Evolutionary conservation across 2,113 vertebrate species (phyloP), one percentile per base, ranked within the genome.

Genomic region (Alosa alosa): DNA sequence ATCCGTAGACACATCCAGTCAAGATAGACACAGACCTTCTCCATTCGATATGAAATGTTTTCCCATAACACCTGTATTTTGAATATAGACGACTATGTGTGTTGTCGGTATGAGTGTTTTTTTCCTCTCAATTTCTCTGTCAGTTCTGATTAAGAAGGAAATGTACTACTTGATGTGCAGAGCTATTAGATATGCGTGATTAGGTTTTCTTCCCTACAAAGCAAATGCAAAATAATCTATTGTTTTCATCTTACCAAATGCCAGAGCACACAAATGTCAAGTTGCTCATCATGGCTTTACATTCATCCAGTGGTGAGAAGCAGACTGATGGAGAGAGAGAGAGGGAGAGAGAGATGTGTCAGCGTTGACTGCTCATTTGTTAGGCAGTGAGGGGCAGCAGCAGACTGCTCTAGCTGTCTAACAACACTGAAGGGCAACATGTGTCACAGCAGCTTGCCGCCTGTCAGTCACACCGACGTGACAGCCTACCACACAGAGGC

Each of bases 181-280:
- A 78, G 0, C 31, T 15, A 15, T 36, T 36, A 78, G 31, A 78
- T 39, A 78, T 41, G 72, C 36, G 15, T 78, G 10, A 78, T 15
- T 17, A 36, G 13, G 31, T 78, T 41, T 39, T 6, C 31, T 17
- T 31, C n/a, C 15, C 31, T 41, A 39, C 25, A 39, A 39, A 39
- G 13, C 72, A 78, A 39, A 78, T 39, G 13, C 31, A 78, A 78
- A 78, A 36, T 78, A 36, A 39, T 78, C 25, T 18, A 6, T 78
- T 78, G 31, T 78, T 78, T 41, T 78, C 72, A 78, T 39, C 72
- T 36, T 13, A 31, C 72, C 31, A 39, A 78, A 41, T 78, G 31
- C 72, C 72, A 78, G 15, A 39, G 31, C 72, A 36, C 25, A 78
- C 72, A 78, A 78, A 78, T 78, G 72, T 36, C 72, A 78, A 78